Base-by-base conservation (phyloP, 2,113 vertebrate species). In the Clarias magur region DNA sequence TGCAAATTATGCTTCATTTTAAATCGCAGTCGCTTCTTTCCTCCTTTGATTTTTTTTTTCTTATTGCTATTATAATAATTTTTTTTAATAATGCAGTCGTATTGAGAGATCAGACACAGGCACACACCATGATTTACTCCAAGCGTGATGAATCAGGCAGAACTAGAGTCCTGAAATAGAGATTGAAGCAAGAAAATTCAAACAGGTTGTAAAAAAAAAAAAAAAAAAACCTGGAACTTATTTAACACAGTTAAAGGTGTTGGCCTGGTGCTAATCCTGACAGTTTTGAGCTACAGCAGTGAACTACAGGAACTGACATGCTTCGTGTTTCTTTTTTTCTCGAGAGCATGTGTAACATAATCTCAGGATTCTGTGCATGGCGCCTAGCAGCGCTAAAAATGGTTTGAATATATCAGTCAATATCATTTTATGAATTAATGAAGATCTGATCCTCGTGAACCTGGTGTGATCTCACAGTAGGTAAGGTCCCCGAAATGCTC, bases 221-320 rank as follows among this genome's bases (percentile, higher is more conserved):
- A 34, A 34, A 34, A 34, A 34, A 34, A 34, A 34, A 34, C 30
- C 75, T 10, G 75, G 53, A 79, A 79, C 53, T 16, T 56, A 79
- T 79, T 56, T 79, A 79, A 56, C 53, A 57, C 53, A 27, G 56
- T 79, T 79, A 79, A 79, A 79, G 13, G n/a, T 56, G 53, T 79
- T 30, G 53, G 25, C 23, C 3, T 13, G 3, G 75, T 79, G 25
- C 0, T 79, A 79, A 79, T 79, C 75, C 75, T 17, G 25, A 17
- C 75, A 15, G 56, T 56, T 78, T 56, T 27, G 48, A 17, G 21
- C 73, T 73, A 23, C 27, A 72, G 68, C 16, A 7, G 30, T 73
- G 70, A 73, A n/a, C 25, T 78, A 78, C 75, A 57, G 53, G 25
- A 15, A 56, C 48, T 9, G n/a, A 79, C 75, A 27, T 3, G 53